Base-by-base conservation (phyloP, 92 coral and sea anemone species). In the Zoanthus sansibaricus region DNA sequence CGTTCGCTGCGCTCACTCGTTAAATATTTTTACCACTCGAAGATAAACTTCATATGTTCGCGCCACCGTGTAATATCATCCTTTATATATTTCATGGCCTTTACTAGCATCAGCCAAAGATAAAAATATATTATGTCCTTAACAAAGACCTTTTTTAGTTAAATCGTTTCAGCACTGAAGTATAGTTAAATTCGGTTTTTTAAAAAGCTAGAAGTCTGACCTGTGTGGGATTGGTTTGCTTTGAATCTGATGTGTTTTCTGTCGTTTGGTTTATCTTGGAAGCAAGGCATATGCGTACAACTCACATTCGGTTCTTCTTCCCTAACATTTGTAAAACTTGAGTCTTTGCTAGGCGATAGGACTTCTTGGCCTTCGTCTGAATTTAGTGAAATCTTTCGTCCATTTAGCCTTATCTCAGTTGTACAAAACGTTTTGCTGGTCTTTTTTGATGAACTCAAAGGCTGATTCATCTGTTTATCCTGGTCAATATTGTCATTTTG, bases 221-320 rank as follows among this genome's bases (percentile, higher is more conserved):
- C 85, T 49, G 55, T 49, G 55, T 49, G 55, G 16, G 73, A 9
- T 14, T 44, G 44, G 11, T 20, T 4, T 12, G 45, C 46, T 48
- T 80, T 80, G 70, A 80, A 80, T 37, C 62, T 64, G 45, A 80
- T 62, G 16, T 80, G 75, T 66, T 80, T 66, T 25, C 85, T 80
- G 10, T 80, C 85, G 33, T 21, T n/a, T 31, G 73, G 5, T 33
- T 49, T 14, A 20, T 47, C 31, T 13, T 62, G 55, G 14, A 62
- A 14, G 11, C 58, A 78, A n/a, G 10, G 71, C 62, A 16, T 62
- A 25, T 64, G 59, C 25, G 37, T 18, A 42, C 7, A 21, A 49
- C 70, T 20, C 21, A 13, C 14, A 7, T 80, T 74, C 45, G 46
- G 13, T 31, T 13, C 61, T 32, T 48, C 62, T 4, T 80, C 75